These are phyloP conservation scores for Luffia ferchaultella DNA, from an alignment of 2,888 invertebrate species.

Conservation along the genomic window DNA sequence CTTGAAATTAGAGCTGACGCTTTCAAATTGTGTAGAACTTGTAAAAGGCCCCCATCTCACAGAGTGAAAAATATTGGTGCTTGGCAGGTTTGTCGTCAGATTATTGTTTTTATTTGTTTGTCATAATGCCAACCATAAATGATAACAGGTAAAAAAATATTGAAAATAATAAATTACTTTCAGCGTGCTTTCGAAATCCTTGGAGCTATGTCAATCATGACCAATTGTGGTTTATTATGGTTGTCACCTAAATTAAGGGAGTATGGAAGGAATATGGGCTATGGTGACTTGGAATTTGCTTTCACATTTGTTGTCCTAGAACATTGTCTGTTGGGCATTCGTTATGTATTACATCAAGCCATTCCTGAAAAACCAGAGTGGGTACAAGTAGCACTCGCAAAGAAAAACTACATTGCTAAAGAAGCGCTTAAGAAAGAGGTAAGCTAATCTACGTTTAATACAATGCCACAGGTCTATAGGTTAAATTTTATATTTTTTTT, in stretches of 20 bases:
- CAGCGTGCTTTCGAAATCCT: conserved; percentile 60
- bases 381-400: conserved; percentile 70
- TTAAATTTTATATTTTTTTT: conserved; percentile 1
- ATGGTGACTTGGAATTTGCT: conserved; percentile 48
- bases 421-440: conserved; percentile 69
- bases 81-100: conserved; percentile 80
- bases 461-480: not conserved
- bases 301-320: conserved; percentile 73
- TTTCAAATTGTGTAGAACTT: conserved; percentile 76
- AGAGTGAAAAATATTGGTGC: conserved; percentile 77
- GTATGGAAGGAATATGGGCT: conserved; percentile 24
- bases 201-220: conserved; percentile 73
- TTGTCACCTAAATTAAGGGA: conserved; percentile 70
- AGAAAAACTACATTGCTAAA: conserved; percentile 67
- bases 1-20: conserved; percentile 78
- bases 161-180: not conserved
- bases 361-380: conserved; percentile 77
- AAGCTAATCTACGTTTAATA: conserved; percentile 9
- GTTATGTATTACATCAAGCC: conserved; percentile 70
- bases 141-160: too few relatives aligned
- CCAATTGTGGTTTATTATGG: conserved; percentile 77
- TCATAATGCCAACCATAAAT: too few relatives aligned
- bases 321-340: conserved; percentile 71
- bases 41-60: conserved; percentile 72
- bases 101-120: too few relatives aligned